Base-by-base conservation (phyloP, 2,797 vertebrate species). In the Spinus olivaceus region DNA sequence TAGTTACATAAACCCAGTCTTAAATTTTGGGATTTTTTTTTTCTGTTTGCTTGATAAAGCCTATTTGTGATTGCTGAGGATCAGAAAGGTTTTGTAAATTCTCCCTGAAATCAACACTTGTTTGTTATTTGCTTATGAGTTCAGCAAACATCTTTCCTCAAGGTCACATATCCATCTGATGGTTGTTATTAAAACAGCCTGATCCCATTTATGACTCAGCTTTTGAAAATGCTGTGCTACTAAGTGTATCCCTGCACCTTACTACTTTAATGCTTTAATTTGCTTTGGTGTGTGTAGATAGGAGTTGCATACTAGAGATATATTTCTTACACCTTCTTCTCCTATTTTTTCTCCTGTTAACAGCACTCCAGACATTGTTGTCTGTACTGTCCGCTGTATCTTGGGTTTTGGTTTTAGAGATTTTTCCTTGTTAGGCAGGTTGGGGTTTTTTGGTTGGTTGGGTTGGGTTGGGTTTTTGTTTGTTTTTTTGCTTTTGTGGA, bases 141-240 rank as follows among this genome's bases (percentile, higher is more conserved):
- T 89, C 51, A 90, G 15, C 9, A 49, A 70, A 33, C 10, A 11
- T 47, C 60, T 70, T 84, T 80, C 8, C 10, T 33, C 37, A 67
- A 63, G 12, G 25, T 57, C 24, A 50, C 12, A 25, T 2, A 20
- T 51, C 18, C 14, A 39, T 30, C 18, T 44, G 37, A 83, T 8
- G 4, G 3, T 6, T 78, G 2, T n/a, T 56, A 30, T 35, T 66
- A 74, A 60, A 90, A 37, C 11, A 87, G 4, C 6, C 22, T 47
- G 25, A 64, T 51, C 5, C 3, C 1, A 1, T 46, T 67, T 81
- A 64, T 63, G 4, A 35, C 8, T 2, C 1, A 1, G 6, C 6
- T 86, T 72, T 84, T 50, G 28, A 47, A 77, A 88, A 79, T 4
- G 2, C 2, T 30, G 4, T 30, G 4, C 53, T 71, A 72, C 63